Evolutionary conservation across 1,140 invertebrate species (phyloP).

Genomic region (Euwallacea fornicatus): DNA sequence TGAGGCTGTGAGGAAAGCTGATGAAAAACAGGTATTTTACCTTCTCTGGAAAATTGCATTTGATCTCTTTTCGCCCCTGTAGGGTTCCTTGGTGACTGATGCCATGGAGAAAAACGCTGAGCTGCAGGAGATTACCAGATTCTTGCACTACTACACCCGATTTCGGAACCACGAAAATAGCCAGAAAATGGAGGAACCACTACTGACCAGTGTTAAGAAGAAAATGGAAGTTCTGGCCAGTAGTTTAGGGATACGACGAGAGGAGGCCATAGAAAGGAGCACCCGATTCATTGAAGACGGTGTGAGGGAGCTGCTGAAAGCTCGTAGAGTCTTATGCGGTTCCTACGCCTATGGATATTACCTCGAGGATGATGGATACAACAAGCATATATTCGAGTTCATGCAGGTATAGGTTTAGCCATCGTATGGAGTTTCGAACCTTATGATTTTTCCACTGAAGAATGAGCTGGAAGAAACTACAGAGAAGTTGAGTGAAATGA

Average conservation of each 20-base stretch:
- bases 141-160: constrained; percentile 69
- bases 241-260: constrained; percentile 50
- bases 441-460: constrained; percentile 50
- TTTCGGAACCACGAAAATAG: constrained; percentile 72
- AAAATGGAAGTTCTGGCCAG: constrained; percentile 66
- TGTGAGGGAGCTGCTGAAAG: constrained; percentile 65
- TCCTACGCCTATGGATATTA: constrained; percentile 73
- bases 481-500: constrained; percentile 68
- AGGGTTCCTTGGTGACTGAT: constrained; percentile 61
- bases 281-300: constrained; percentile 68
- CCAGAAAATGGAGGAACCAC: constrained; percentile 64
- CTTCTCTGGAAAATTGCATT: background rate
- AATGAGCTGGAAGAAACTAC: constrained; percentile 70
- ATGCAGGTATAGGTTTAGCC: constrained; percentile 62
- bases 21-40: constrained; percentile 58
- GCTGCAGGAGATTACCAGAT: constrained; percentile 66
- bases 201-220: constrained; percentile 62
- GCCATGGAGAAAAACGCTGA: constrained; percentile 63
- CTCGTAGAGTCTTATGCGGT: constrained; percentile 65
- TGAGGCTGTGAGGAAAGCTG: constrained; percentile 67
- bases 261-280: constrained; percentile 53
- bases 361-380: constrained; percentile 66
- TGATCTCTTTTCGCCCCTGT: background rate
- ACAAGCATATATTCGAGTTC: constrained; percentile 71
- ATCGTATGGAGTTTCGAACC: background rate